phyloP scores from a whole-genome alignment of 2,113 vertebrate species.

The Genyomyrus donnyi region DNA sequence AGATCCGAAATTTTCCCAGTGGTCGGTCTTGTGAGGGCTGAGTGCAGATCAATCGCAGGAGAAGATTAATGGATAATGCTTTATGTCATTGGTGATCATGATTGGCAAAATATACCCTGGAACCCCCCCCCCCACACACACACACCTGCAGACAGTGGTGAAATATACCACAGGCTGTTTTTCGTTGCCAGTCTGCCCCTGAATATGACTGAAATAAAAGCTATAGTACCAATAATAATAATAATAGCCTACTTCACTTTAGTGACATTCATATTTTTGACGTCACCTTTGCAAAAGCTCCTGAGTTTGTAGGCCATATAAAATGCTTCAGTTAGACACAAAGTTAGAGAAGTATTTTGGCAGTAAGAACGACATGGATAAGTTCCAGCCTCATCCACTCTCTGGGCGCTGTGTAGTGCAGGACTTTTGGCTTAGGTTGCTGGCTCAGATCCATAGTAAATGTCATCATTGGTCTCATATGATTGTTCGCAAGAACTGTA shows the following conservation, averaged over 20 bases:
- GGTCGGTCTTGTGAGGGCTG: not conserved
- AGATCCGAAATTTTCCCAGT: not conserved
- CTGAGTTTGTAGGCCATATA: not conserved
- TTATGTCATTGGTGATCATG: not conserved
- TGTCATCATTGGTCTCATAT: constrained; percentile 13
- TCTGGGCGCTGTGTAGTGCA: not conserved
- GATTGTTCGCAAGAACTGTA: not conserved
- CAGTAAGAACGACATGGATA: not conserved
- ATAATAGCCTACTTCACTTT: not conserved
- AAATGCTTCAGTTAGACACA: not conserved
- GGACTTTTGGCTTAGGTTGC: constrained; percentile 12
- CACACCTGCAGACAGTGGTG: not conserved
- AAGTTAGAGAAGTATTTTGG: constrained; percentile 5
- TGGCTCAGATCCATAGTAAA: constrained; percentile 23
- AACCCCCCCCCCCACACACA: not conserved
- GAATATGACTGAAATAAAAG: not conserved
- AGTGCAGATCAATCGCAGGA: not conserved
- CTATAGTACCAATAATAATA: not conserved
- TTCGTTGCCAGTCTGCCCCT: not conserved
- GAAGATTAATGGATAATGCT: not conserved
- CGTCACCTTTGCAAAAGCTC: not conserved
- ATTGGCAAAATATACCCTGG: not conserved
- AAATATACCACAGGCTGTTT: not conserved
- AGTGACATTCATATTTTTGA: not conserved
- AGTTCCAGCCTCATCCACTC: not conserved